Conservation (phyloP, 2,888 invertebrate genomes). For the Trissonchulus sp. region DNA sequence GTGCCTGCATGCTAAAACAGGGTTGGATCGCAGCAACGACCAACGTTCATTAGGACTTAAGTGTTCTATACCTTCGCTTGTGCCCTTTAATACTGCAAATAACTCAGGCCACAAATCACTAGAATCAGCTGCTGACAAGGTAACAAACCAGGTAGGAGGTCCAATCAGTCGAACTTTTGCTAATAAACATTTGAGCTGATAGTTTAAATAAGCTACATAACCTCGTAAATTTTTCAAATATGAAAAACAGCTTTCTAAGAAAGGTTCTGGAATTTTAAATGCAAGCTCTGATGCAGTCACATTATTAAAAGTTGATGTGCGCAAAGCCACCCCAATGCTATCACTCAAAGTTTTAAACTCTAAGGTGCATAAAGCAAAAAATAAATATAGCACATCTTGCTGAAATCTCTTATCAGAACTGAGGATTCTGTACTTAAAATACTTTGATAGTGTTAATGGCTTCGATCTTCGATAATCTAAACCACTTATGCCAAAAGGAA, state of each 20-base stretch:
- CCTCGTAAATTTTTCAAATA: slow-evolving; percentile 11
- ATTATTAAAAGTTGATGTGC: neutral
- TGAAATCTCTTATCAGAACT: neutral
- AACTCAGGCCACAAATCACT: slow-evolving; percentile 7
- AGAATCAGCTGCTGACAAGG: slow-evolving; percentile 9
- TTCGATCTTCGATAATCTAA: neutral
- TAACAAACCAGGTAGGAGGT: slow-evolving; percentile 19
- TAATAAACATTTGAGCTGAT: neutral
- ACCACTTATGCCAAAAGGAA: neutral
- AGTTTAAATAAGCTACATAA: neutral
- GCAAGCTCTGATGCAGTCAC: neutral
- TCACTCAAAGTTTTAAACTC: neutral
- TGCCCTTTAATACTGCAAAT: no score
- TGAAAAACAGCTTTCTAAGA: slow-evolving; percentile 3
- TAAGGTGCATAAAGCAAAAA: slow-evolving; percentile 10
- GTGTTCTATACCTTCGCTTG: no score
- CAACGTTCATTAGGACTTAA: no score
- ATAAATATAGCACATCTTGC: slow-evolving; percentile 6
- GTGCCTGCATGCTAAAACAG: neutral
- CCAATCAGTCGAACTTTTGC: slow-evolving; percentile 3
- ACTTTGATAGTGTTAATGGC: neutral
- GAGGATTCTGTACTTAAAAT: neutral
- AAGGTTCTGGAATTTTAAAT: neutral
- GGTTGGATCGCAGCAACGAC: neutral
- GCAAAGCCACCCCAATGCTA: neutral